Base-by-base conservation (phyloP, 35 echinoderm and acorn worm species). In the Apostichopus californicus region DNA sequence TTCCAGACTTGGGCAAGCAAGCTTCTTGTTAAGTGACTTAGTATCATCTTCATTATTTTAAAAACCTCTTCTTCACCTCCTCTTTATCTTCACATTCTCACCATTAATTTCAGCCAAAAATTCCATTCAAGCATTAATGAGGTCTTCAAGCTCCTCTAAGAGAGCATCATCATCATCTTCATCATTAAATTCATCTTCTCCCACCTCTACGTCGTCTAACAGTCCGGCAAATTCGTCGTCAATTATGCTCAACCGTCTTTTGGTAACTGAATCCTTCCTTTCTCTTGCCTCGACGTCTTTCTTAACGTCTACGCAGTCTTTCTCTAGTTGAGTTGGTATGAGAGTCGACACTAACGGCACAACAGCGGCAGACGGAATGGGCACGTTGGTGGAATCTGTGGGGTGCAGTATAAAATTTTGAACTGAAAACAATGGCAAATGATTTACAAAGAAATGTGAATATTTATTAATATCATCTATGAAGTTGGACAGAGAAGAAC, bases 151-250 rank as follows among this genome's bases (percentile, higher is more conserved):
- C 55, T 85, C 81, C 55, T 85, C 57, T 56, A 85, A 59, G 9
- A 85, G 56, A 22, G 81, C 56, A 59, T 85, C 81, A 55, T 83
- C 80, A 9, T 85, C 81, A 85, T 85, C 81, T 56, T 58, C 81
- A 24, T 55, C 17, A 58, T 58, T 56, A 52, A 58, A 56, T 5
- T 6, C 55, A 10, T 60, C 55, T 58, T 22, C 81, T 59, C 7
- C 52, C 11, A 10, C 55, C 20, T 18, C 81, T 24, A 85, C 81
- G 57, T 85, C 81, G n/a, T 85, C 81, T 20, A 85, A 59, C 5
- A 85, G 81, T n/a, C 22, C 56, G 5, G 28, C 81, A 54, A 85
- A 59, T 9, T 85, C 81, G 20, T 85, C 81, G 21, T 85, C 81
- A 0, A 55, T 61, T 8, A 85, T 85, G 18, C 81, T 85, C 81